Percentiles rank a stretch among this genome's conserved stretches.
Conservation (phyloP, 2,888 invertebrate genomes). For the Ypsolopha scabrella region DNA sequence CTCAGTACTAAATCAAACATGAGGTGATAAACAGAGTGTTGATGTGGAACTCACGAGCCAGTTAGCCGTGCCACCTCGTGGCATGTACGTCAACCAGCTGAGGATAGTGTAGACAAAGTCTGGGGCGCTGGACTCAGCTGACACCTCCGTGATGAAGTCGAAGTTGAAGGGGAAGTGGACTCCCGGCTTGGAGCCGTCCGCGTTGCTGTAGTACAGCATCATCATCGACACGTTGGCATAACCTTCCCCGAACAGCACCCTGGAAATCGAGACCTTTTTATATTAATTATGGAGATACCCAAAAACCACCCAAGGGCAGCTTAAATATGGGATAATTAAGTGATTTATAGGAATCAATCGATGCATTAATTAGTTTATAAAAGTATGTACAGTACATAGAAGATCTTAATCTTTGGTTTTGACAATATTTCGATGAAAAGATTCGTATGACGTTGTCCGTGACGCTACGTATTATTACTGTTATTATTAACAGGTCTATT, state of each 20-base stretch:
- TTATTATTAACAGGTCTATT: too few species aligned
- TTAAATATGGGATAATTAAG: too few species aligned
- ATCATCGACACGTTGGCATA: constrained; percentile 66
- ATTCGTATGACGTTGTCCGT: too few species aligned
- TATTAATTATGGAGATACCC: neutral
- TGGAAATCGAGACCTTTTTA: constrained; percentile 17
- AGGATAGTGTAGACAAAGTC: constrained; percentile 62
- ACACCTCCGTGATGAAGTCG: constrained; percentile 65
- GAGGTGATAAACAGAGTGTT: too few species aligned
- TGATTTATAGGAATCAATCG: too few species aligned
- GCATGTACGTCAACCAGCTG: constrained; percentile 72
- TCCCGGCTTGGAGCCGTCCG: constrained; percentile 35
- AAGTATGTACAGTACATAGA: too few species aligned
- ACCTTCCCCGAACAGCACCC: constrained; percentile 73
- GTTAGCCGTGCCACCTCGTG: constrained; percentile 68
- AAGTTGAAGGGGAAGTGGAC: constrained; percentile 78
- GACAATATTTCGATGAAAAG: too few species aligned
- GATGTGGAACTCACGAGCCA: constrained; percentile 69
- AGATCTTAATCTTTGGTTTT: too few species aligned
- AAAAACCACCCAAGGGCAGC: neutral
- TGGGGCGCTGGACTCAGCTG: constrained; percentile 46
- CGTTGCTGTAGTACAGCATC: constrained; percentile 73
- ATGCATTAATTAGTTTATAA: too few species aligned
- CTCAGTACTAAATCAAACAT: too few species aligned
- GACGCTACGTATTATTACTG: too few species aligned